These are phyloP conservation scores for Eublepharis macularius DNA, from an alignment of 2,113 vertebrate genomes.

Conservation along the genomic window DNA sequence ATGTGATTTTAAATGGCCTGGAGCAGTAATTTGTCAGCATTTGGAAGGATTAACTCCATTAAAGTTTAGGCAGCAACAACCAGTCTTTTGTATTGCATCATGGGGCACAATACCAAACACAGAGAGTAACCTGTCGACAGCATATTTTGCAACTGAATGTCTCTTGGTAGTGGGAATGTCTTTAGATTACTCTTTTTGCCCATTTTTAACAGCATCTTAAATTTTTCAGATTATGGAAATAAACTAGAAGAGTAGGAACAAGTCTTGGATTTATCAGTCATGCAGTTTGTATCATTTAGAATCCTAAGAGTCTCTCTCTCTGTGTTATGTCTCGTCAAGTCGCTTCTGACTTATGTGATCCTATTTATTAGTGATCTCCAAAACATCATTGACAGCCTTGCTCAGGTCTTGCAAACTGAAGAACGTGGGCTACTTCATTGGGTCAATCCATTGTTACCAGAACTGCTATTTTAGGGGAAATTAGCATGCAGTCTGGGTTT, in stretches of 20 bases:
- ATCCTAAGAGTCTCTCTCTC: not conserved
- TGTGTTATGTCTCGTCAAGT: too few relatives aligned
- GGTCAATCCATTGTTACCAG: too few relatives aligned
- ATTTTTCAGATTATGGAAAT: slow-evolving; percentile 23
- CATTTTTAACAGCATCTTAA: slow-evolving; percentile 33
- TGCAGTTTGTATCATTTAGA: not conserved
- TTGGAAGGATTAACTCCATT: slow-evolving; percentile 73
- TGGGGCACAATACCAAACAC: slow-evolving; percentile 49
- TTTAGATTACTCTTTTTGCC: not conserved
- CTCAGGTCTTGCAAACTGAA: too few relatives aligned
- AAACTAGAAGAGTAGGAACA: not conserved
- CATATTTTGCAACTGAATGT: slow-evolving; percentile 34
- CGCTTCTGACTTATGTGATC: too few relatives aligned
- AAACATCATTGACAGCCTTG: too few relatives aligned
- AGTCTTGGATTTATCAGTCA: not conserved
- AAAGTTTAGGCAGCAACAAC: slow-evolving; percentile 60
- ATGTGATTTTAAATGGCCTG: slow-evolving; percentile 73
- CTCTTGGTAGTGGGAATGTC: slow-evolving; percentile 29
- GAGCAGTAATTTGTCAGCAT: slow-evolving; percentile 73
- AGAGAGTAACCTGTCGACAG: slow-evolving; percentile 40
- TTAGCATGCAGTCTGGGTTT: too few relatives aligned
- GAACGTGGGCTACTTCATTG: too few relatives aligned
- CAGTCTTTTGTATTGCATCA: slow-evolving; percentile 61
- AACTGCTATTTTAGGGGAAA: too few relatives aligned
- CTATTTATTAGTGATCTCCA: too few relatives aligned